phyloP scores from a whole-genome alignment of 1,140 invertebrate genomes.

The Bemisia tabaci region DNA sequence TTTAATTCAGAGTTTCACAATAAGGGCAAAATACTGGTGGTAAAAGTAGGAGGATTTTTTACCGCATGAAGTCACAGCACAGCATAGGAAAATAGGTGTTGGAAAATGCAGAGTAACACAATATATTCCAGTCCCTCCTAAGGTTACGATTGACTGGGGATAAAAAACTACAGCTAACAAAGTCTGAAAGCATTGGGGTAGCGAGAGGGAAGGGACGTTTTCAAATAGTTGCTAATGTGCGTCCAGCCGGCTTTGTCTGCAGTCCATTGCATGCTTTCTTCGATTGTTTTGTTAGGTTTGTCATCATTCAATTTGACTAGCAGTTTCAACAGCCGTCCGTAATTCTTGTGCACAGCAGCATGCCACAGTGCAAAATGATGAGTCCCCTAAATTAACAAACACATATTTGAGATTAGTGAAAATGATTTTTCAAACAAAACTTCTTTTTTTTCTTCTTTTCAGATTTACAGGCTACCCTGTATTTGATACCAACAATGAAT shows the following conservation, averaged over 20 bases:
- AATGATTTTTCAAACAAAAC: conserved; percentile 19
- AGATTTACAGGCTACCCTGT: conserved; percentile 8
- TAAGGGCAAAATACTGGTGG: too few species aligned
- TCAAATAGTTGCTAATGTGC: background rate
- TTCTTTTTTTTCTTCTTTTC: conserved; percentile 4
- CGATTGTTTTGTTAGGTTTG: conserved; percentile 53
- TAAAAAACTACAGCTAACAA: too few species aligned
- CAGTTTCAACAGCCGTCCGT: conserved; percentile 64
- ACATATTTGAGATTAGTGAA: conserved; percentile 3
- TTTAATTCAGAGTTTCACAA: too few species aligned
- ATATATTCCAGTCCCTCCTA: too few species aligned
- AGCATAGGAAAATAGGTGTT: too few species aligned
- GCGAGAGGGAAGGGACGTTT: background rate
- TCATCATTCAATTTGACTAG: conserved; percentile 65
- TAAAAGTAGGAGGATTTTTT: too few species aligned
- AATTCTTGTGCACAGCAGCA: conserved; percentile 56
- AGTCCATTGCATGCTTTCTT: conserved; percentile 34
- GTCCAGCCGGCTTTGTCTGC: background rate
- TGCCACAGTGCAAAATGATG: conserved; percentile 59
- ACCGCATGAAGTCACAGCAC: too few species aligned
- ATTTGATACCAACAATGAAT: too few species aligned
- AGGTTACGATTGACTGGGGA: too few species aligned
- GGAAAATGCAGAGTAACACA: too few species aligned
- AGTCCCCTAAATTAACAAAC: conserved; percentile 14
- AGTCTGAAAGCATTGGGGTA: background rate